These are phyloP conservation scores for Dromiciops gliroides DNA, from an alignment of 2,113 vertebrate genomes.

Conservation along the genomic window DNA sequence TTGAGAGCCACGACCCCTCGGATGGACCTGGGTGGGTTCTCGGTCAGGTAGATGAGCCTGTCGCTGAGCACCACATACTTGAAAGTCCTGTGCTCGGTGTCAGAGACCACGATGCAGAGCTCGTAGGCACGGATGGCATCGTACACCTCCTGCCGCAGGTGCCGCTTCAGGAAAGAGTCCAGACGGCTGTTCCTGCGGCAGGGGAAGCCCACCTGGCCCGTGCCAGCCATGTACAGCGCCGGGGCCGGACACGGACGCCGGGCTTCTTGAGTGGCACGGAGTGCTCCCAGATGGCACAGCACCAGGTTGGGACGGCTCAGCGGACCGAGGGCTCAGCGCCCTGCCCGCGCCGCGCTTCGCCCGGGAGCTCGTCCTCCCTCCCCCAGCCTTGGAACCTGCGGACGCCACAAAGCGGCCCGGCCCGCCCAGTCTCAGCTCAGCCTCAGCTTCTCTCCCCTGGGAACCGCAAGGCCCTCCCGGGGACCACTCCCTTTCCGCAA, in stretches of 20 bases:
- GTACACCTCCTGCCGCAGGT: conserved; percentile 80
- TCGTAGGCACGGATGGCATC: conserved; percentile 85
- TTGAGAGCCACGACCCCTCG: conserved; percentile 78
- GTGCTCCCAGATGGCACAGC: background rate
- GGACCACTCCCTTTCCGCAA: background rate
- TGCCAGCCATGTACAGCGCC: conserved; percentile 75
- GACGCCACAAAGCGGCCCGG: conserved; percentile 51
- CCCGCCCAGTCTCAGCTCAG: background rate
- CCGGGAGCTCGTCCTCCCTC: background rate
- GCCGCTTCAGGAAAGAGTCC: conserved; percentile 87
- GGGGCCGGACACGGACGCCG: too few relatives aligned
- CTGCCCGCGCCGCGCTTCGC: background rate
- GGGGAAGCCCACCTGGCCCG: conserved; percentile 52
- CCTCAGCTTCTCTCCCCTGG: background rate
- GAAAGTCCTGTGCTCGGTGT: conserved; percentile 80
- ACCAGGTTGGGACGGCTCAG: background rate
- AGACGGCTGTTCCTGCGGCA: conserved; percentile 80
- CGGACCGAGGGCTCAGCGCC: background rate
- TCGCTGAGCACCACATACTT: conserved; percentile 88
- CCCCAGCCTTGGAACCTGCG: conserved; percentile 8
- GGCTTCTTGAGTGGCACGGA: fast-evolving
- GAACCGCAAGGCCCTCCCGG: too few relatives aligned
- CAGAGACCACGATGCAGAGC: conserved; percentile 85
- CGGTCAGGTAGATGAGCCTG: conserved; percentile 84
- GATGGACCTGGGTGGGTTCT: conserved; percentile 84